Base-by-base conservation (phyloP, 2,113 vertebrate species). In the Ochotona curzoniae region DNA sequence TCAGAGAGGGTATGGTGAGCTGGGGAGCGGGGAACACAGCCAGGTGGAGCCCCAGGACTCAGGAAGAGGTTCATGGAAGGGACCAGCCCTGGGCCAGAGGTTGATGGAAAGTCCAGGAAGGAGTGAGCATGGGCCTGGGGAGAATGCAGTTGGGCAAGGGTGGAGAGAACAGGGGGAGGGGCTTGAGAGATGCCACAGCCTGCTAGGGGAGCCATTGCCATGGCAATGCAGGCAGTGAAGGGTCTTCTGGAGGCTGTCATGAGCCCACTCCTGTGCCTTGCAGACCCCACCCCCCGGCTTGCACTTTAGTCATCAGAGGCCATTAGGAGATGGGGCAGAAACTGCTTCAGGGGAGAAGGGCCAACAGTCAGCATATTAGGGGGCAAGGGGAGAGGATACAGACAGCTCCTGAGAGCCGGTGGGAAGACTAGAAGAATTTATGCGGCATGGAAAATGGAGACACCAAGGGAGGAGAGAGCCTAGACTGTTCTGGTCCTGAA, bases 241-340 rank as follows among this genome's bases (percentile, higher is more conserved):
- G 67, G 61, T 92, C 96, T 96, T 61, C 38, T 89, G 85, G 93
- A 93, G 86, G 95, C 93, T 91, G 86, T 93, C 95, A 95, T 94
- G 94, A 94, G 91, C 75, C 17, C 17, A 73, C 90, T 57, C 93
- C 57, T 89, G 47, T 78, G 89, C 76, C 81, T 86, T 0, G 38
- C 54, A 57, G 54, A 18, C 11, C 14, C 54, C 54, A 18, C 11
- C 14, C 54, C 54, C 54, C 54, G 3, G 38, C 66, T 84, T 89
- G 87, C 87, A 91, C 94, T 96, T 61, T 51, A 63, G 76, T 84
- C 89, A 89, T 91, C 30, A 81, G 61, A 64, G 44, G 17, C 90
- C 89, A 83, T 94, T 94, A 38, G 57, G 73, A 87, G 69, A 32
- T 60, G 57, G 57, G 73, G 51, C 30, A 78, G 67, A 54, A 83